These are phyloP conservation scores for Holotrichia oblita DNA, from an alignment of 1,140 invertebrate species.

Conservation along the genomic window DNA sequence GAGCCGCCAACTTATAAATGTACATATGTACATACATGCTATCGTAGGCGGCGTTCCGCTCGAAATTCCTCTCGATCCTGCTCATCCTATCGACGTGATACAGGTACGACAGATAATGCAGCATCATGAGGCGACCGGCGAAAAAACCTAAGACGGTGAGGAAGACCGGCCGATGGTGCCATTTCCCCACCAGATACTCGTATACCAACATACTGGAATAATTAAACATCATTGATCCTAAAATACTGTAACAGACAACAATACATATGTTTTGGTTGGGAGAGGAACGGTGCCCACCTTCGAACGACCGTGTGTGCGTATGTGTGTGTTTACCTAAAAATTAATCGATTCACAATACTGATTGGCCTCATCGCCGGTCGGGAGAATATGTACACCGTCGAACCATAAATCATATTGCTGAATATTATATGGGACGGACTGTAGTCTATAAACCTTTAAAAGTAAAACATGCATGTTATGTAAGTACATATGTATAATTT, in stretches of 20 bases:
- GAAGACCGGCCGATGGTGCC: constrained; percentile 46
- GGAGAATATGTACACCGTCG: constrained; percentile 53
- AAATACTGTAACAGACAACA: constrained; percentile 47
- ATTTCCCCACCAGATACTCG: constrained; percentile 48
- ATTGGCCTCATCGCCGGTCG: constrained; percentile 53
- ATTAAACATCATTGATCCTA: constrained; percentile 56
- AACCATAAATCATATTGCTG: constrained; percentile 57
- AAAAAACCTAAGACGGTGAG: constrained; percentile 52
- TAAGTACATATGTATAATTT: background rate
- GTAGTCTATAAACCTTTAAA: constrained; percentile 45
- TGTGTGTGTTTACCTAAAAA: no score
- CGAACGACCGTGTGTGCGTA: no score
- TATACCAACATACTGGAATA: constrained; percentile 53
- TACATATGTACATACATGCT: constrained; percentile 52
- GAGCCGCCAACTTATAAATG: background rate
- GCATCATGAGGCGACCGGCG: constrained; percentile 54
- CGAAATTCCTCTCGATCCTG: constrained; percentile 38
- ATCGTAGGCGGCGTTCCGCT: constrained; percentile 47
- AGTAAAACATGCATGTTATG: background rate
- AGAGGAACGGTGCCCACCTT: background rate
- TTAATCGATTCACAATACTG: constrained; percentile 47
- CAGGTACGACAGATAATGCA: constrained; percentile 54
- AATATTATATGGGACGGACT: constrained; percentile 49
- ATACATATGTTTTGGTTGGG: background rate
- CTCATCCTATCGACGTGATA: constrained; percentile 55